A percentile compares a stretch with the other conserved stretches of the same genome.
phyloP scores from a whole-genome alignment of 2,888 invertebrate species.

The Scaptomyza parva region DNA sequence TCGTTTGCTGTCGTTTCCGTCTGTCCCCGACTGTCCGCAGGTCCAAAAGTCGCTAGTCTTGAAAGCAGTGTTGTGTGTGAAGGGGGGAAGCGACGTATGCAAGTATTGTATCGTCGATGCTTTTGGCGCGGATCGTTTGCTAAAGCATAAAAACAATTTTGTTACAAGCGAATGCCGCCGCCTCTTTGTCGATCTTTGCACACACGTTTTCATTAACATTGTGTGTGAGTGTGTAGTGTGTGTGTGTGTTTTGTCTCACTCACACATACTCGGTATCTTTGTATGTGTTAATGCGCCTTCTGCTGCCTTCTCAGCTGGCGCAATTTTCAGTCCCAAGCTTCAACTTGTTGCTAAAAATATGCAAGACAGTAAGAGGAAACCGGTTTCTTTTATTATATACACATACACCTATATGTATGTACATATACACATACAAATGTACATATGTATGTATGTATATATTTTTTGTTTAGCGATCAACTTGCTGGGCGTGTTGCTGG shows the following conservation, averaged over 20 bases:
- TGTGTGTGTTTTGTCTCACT: neutral
- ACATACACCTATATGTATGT: neutral
- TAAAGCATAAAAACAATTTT: constrained; percentile 65
- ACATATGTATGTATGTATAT: neutral
- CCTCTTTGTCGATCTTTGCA: constrained; percentile 57
- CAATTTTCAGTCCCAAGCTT: constrained; percentile 43
- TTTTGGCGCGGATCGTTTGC: constrained; percentile 63
- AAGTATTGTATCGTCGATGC: constrained; percentile 31
- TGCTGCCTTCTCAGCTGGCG: constrained; percentile 26
- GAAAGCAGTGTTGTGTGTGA: neutral
- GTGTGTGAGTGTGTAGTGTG: constrained; percentile 18
- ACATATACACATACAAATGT: neutral
- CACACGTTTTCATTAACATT: constrained; percentile 66
- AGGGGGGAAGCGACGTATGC: constrained; percentile 6
- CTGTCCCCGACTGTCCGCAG: constrained; percentile 13
- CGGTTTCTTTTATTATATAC: constrained; percentile 44
- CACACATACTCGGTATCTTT: neutral
- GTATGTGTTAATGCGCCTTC: constrained; percentile 22
- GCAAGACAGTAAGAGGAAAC: constrained; percentile 76
- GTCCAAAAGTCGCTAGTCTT: constrained; percentile 23
- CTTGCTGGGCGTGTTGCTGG: constrained; percentile 69
- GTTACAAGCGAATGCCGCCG: constrained; percentile 69
- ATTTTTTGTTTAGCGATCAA: constrained; percentile 53
- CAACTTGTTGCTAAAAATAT: constrained; percentile 79
- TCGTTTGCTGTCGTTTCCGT: constrained; percentile 48